A percentile compares a stretch with the other conserved stretches of the same genome.
phyloP scores from a whole-genome alignment of 2,113 vertebrate species.

The Heteronetta atricapilla region DNA sequence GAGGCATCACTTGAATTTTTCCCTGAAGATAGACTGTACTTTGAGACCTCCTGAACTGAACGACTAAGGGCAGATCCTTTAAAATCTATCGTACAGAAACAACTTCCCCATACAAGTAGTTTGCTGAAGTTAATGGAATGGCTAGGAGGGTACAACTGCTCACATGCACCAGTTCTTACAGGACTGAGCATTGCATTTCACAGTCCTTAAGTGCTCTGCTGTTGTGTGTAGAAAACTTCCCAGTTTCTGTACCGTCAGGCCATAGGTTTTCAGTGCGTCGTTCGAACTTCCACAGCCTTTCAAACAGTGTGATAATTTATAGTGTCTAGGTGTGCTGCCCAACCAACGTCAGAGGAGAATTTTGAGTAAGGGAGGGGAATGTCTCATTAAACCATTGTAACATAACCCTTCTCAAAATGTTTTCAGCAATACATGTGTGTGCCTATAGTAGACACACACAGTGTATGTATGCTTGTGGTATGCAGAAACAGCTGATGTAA shows the following conservation, averaged over 20 bases:
- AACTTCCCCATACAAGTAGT: background rate
- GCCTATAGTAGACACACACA: background rate
- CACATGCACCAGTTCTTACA: background rate
- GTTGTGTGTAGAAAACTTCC: background rate
- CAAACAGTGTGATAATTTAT: background rate
- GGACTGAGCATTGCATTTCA: background rate
- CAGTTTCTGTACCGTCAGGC: background rate
- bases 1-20: background rate
- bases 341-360: background rate
- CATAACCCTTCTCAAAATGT: background rate
- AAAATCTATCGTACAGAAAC: background rate
- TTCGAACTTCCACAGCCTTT: background rate
- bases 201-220: background rate
- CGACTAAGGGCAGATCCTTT: background rate
- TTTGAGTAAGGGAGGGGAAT: background rate
- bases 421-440: background rate
- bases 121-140: background rate
- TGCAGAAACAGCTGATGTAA: background rate
- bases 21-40: background rate
- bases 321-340: background rate
- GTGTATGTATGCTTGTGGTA: rapidly evolving
- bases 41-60: background rate
- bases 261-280: background rate
- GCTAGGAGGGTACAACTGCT: background rate
- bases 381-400: background rate